Base-by-base conservation (phyloP, 2,888 invertebrate genomes). In the Deroplatys truncata region DNA sequence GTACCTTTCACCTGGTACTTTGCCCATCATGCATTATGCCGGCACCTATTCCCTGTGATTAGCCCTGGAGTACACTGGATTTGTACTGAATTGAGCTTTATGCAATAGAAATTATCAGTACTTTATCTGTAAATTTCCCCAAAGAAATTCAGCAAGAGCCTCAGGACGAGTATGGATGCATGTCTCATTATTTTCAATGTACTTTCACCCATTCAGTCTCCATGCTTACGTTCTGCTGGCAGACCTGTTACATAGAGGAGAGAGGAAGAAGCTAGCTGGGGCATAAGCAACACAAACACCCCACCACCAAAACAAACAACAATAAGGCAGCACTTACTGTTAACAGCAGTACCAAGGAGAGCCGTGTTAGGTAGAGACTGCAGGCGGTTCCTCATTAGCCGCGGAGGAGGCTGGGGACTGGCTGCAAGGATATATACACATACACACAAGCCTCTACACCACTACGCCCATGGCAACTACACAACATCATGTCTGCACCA, bases 361-460 rank as follows among this genome's bases (percentile, higher is more conserved):
- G 89, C 29, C 25, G 86, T 89, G 84, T 83, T 83, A 72, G 89
- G 89, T 35, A 89, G 89, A 43, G 89, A 89, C 86, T 89, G 89
- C 87, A 89, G 86, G 72, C 89, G 86, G 28, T 86, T 89, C 84
- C 89, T 86, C 56, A 29, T 84, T 35, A 86, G 83, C 83, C 84
- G 87, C 35, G 86, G 82, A 28, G 89, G 85, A 85, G 86, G 85
- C 89, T 83, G 56, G 82, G 89, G 89, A 56, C 89, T 87, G 9
- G 89, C 89, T 89, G 89, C 83, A 89, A 89, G 86, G 84, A 84
- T 35, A 84, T 35, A 84, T 29, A 84, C 35, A 72, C 72, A 86
- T n/a, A 86, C 84, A 86, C 86, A 86, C 82, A 82, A 82, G 83
- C 87, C 82, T 82, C 56, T 56, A 86, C 56, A 86, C 86, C 28